Evolutionary conservation across 2,113 vertebrate genomes (phyloP).

Genomic region (Boulengeromyrus knoepffleri): DNA sequence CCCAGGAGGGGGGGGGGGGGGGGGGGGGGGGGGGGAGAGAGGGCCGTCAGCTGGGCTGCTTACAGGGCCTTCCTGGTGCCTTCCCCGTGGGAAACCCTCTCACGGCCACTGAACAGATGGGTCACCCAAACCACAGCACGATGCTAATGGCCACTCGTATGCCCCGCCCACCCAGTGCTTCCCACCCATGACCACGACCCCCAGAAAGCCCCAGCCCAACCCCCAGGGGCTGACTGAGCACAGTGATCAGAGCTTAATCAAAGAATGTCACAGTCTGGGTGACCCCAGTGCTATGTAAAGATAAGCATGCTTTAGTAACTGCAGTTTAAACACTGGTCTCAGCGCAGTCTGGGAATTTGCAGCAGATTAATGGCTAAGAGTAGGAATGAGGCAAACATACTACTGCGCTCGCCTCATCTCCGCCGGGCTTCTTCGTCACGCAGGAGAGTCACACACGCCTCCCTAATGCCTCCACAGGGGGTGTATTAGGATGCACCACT

Average conservation of each 20-base stretch:
- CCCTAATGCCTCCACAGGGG: conserved; percentile 2
- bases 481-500: neutral
- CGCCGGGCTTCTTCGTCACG: conserved; percentile 54
- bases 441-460: conserved; percentile 44
- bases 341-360: neutral
- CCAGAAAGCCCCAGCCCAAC: neutral
- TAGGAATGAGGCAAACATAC: neutral
- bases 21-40: neutral
- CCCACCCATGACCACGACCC: neutral
- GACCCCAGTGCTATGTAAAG: neutral
- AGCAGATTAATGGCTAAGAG: neutral
- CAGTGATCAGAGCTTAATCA: conserved; percentile 43
- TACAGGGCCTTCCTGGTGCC: neutral
- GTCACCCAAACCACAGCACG: conserved; percentile 13
- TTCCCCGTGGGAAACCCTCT: neutral
- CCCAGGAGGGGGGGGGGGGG: too few species aligned
- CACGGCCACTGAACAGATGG: neutral
- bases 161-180: neutral
- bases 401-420: conserved; percentile 42
- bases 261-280: conserved; percentile 41
- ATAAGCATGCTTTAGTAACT: neutral
- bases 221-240: conserved; percentile 30
- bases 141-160: neutral
- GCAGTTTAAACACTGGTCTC: neutral
- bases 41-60: neutral